phyloP scores from a whole-genome alignment of 2,888 invertebrate genomes.

The Lithophane socia region DNA sequence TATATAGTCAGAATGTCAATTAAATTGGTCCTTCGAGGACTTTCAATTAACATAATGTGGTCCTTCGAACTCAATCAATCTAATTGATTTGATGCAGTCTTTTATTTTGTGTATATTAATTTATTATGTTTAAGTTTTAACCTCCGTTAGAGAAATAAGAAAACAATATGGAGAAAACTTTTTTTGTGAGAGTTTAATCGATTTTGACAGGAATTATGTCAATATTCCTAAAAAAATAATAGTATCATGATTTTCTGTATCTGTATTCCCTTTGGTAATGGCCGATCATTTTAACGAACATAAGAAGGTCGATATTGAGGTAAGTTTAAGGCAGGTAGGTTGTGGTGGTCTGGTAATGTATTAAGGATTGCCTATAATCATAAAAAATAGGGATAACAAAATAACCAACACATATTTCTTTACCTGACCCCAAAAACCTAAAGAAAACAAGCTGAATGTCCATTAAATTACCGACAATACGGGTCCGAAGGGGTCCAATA shows the following conservation, averaged over 20 bases:
- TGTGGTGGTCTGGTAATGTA: neutral
- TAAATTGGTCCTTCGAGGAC: conserved; percentile 7
- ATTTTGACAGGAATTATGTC: neutral
- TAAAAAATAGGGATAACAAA: neutral
- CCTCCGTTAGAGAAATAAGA: neutral
- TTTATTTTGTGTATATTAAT: neutral
- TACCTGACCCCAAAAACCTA: conserved; percentile 24
- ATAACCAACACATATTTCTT: conserved; percentile 11
- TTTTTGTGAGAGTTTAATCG: neutral
- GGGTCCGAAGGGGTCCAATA: conserved; percentile 16
- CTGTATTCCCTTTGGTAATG: neutral
- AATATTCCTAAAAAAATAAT: neutral
- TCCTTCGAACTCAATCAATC: conserved; percentile 15
- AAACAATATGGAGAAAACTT: neutral
- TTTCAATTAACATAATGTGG: conserved; percentile 15
- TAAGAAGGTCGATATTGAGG: too few species aligned
- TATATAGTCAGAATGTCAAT: conserved; percentile 33
- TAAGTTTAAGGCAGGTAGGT: neutral
- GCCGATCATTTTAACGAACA: neutral
- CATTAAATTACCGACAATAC: conserved; percentile 39
- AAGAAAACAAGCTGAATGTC: conserved; percentile 26
- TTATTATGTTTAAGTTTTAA: neutral
- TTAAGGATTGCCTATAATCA: neutral
- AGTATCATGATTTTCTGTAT: neutral
- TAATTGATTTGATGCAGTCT: neutral